A percentile compares a stretch with the other conserved stretches of the same genome.
Conservation (phyloP, 2,113 vertebrate genomes). For the Miniopterus natalensis region DNA sequence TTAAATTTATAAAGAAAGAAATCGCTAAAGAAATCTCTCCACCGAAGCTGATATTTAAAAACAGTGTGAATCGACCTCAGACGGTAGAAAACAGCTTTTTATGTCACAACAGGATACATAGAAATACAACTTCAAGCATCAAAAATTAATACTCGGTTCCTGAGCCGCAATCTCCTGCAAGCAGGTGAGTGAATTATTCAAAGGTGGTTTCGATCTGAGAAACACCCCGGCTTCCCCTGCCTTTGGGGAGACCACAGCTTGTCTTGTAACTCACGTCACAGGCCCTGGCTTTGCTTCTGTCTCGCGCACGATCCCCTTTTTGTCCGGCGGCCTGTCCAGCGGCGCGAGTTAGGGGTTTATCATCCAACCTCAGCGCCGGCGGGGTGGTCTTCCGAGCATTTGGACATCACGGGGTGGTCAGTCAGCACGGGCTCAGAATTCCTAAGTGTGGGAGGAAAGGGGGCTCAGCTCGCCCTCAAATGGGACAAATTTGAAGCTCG, state of each 20-base stretch:
- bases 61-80: background rate
- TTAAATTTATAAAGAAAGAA: constrained; percentile 45
- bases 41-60: constrained; percentile 53
- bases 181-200: constrained; percentile 78
- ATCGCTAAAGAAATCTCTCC: constrained; percentile 26
- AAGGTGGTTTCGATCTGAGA: constrained; percentile 71
- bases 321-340: too few relatives aligned
- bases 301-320: background rate
- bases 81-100: background rate
- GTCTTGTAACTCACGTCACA: constrained; percentile 31
- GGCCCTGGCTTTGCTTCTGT: constrained; percentile 18
- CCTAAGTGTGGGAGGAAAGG: constrained; percentile 28
- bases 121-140: constrained; percentile 60
- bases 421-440: constrained; percentile 55
- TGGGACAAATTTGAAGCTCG: constrained; percentile 8
- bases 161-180: constrained; percentile 61
- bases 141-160: constrained; percentile 73
- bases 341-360: too few relatives aligned
- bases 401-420: constrained; percentile 42
- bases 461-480: background rate
- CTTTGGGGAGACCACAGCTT: constrained; percentile 73
- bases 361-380: too few relatives aligned
- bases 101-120: background rate
- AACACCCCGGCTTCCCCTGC: constrained; percentile 65
- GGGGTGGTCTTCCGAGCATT: too few relatives aligned